Evolutionary conservation across 1,140 invertebrate species (phyloP).

Genomic region (Ylistrum balloti): DNA sequence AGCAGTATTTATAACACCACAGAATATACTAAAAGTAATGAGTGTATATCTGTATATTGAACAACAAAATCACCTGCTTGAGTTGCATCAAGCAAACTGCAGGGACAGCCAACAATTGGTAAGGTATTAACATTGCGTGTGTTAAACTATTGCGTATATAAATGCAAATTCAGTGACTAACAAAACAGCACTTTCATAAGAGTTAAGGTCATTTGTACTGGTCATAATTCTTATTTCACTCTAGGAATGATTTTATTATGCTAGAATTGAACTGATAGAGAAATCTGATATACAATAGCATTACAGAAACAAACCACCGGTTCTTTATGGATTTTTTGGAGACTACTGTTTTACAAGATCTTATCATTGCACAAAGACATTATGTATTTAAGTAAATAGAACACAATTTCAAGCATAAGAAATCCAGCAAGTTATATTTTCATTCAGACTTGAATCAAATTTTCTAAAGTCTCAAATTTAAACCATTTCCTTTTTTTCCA

Average conservation of each 20-base stretch:
- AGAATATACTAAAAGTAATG: background rate
- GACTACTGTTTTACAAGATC: background rate
- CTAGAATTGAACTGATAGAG: background rate
- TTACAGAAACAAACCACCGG: too few relatives aligned
- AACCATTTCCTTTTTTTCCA: too few relatives aligned
- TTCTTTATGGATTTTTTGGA: background rate
- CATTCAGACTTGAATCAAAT: too few relatives aligned
- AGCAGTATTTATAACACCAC: background rate
- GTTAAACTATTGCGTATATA: background rate
- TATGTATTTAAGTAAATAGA: background rate
- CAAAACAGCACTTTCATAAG: background rate
- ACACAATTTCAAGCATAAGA: too few relatives aligned
- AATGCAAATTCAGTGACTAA: background rate
- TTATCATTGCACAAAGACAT: constrained; percentile 1
- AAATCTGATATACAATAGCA: too few relatives aligned
- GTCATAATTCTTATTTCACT: background rate
- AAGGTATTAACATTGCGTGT: background rate
- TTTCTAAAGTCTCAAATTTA: too few relatives aligned
- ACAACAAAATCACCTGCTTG: background rate
- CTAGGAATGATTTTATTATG: background rate
- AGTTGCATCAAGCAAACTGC: background rate
- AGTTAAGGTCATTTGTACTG: background rate
- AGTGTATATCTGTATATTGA: background rate
- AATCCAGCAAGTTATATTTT: too few relatives aligned
- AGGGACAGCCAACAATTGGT: background rate